Conservation (phyloP, 2,113 vertebrate genomes). For the Strix uralensis region DNA sequence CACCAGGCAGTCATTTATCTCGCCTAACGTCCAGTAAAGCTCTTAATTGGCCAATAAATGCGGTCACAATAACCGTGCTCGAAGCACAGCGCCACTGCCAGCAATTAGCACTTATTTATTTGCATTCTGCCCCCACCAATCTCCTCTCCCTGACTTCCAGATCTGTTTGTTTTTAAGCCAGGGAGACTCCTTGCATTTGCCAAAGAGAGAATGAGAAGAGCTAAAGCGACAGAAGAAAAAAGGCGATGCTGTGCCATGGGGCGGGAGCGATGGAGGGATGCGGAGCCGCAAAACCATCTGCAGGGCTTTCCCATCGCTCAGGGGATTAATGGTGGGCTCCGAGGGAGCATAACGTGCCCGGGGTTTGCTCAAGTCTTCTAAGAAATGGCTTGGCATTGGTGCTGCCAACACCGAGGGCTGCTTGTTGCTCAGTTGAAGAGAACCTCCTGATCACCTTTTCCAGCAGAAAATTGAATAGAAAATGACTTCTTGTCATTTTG, state of each 20-base stretch:
- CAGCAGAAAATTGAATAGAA: background rate
- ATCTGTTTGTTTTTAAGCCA: background rate
- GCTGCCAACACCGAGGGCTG: accelerated
- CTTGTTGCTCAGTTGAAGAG: background rate
- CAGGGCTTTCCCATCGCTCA: background rate
- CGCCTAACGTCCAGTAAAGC: constrained; percentile 44
- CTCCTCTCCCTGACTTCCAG: background rate
- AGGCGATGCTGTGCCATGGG: background rate
- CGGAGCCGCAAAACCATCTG: background rate
- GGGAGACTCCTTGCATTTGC: background rate
- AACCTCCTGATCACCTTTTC: background rate
- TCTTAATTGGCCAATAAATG: constrained; percentile 79
- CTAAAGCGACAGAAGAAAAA: accelerated
- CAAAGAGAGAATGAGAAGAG: background rate
- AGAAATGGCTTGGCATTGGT: background rate
- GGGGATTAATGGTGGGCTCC: background rate
- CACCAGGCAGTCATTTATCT: constrained; percentile 28
- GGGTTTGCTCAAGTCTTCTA: background rate
- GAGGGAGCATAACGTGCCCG: accelerated
- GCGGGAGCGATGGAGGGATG: background rate
- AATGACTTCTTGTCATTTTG: background rate
- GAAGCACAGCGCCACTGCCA: background rate
- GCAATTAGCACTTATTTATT: constrained; percentile 75
- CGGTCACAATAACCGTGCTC: background rate
- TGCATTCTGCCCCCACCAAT: constrained; percentile 23